Percentiles rank a stretch among this genome's conserved stretches.
phyloP scores from a whole-genome alignment of 2,113 vertebrate genomes.

The Oxyura jamaicensis region DNA sequence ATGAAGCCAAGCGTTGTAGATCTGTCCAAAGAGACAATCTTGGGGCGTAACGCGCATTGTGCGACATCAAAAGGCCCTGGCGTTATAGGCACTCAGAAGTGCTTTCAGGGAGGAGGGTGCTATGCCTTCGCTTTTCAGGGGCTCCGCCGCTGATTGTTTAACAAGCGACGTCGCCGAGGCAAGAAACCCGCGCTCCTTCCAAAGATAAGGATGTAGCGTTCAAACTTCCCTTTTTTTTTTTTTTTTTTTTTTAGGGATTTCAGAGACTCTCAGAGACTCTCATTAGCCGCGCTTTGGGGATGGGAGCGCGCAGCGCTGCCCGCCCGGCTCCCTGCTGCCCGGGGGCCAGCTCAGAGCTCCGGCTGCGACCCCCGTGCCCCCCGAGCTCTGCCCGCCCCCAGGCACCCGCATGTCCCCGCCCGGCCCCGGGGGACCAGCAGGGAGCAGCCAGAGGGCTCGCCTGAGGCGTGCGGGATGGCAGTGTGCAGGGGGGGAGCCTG shows the following conservation, averaged over 20 bases:
- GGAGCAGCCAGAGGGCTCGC: background rate
- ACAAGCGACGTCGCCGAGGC: conserved; percentile 45
- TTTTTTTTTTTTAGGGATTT: background rate
- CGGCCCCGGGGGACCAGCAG: background rate
- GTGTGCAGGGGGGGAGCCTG: accelerated
- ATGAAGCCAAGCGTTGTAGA: conserved; percentile 82
- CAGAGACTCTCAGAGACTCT: conserved; percentile 72
- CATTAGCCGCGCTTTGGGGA: background rate
- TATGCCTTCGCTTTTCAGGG: conserved; percentile 67
- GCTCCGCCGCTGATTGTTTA: conserved; percentile 69
- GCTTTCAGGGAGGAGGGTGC: conserved; percentile 77
- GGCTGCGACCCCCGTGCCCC: background rate
- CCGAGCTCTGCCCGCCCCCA: background rate
- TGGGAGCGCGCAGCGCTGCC: background rate
- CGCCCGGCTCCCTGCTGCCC: background rate
- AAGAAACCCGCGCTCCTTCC: conserved; percentile 56
- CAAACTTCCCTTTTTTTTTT: conserved; percentile 4
- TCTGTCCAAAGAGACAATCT: conserved; percentile 84
- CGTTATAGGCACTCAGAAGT: conserved; percentile 66
- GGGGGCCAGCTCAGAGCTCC: background rate
- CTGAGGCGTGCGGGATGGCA: background rate
- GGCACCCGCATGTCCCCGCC: background rate
- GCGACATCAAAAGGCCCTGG: conserved; percentile 79
- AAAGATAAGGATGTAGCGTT: conserved; percentile 67
- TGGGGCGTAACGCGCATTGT: conserved; percentile 80